These are phyloP conservation scores for Matsumyia berberina DNA, from an alignment of 2,888 invertebrate species.

Conservation along the genomic window DNA sequence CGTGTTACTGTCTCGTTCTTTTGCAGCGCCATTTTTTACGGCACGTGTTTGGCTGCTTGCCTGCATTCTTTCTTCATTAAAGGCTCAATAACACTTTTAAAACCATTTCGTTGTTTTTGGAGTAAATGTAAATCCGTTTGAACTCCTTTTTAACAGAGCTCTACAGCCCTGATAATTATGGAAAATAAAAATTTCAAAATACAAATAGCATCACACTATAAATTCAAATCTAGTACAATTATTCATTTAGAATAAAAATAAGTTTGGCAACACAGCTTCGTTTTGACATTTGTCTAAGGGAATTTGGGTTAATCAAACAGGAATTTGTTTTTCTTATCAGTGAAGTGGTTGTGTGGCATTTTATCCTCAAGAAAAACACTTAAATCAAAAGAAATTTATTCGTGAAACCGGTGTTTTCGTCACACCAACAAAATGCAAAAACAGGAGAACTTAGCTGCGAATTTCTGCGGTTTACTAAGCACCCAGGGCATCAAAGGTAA, in stretches of 20 bases:
- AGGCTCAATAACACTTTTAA: no score
- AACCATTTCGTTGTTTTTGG: no score
- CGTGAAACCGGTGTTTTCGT: background rate
- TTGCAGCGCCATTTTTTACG: no score
- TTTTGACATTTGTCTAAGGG: slow-evolving; percentile 36
- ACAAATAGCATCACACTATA: background rate
- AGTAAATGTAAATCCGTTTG: no score
- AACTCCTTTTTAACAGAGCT: no score
- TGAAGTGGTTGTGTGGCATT: slow-evolving; percentile 31
- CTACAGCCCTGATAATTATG: no score
- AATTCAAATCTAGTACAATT: slow-evolving; percentile 37
- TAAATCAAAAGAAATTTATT: background rate
- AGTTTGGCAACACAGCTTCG: slow-evolving; percentile 6
- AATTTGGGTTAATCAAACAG: slow-evolving; percentile 31
- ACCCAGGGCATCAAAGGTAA: slow-evolving; percentile 82
- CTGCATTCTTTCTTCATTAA: no score
- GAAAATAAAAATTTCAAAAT: background rate
- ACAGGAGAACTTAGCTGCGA: slow-evolving; percentile 84
- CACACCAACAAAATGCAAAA: slow-evolving; percentile 80
- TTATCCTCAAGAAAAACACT: background rate
- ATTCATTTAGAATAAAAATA: background rate
- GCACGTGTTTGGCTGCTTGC: no score
- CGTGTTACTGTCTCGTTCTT: no score
- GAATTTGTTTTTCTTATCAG: slow-evolving; percentile 42
- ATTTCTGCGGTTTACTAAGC: slow-evolving; percentile 83